Evolutionary conservation across 2,797 vertebrate genomes (phyloP).

Genomic region (Mallotus villosus): DNA sequence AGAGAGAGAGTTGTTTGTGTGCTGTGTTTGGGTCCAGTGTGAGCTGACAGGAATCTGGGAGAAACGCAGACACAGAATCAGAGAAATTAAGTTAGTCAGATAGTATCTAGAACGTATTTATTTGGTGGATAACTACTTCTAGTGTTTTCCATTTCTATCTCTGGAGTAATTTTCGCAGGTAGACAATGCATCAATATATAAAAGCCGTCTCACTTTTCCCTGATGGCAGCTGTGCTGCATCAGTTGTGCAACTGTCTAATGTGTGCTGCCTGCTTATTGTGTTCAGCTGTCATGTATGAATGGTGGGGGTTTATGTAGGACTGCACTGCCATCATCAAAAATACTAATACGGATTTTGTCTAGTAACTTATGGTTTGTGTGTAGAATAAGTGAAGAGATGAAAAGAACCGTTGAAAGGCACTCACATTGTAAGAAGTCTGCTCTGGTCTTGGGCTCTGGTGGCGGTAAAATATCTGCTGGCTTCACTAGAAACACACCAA

Average conservation of each 20-base stretch:
- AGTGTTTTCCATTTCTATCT: too few relatives aligned
- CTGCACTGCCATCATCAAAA: too few relatives aligned
- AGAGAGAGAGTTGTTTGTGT: constrained; percentile 9
- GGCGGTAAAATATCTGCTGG: background rate
- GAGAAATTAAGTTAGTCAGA: background rate
- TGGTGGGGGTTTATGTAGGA: too few relatives aligned
- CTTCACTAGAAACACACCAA: constrained; percentile 8
- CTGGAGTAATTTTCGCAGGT: background rate
- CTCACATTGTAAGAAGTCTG: constrained; percentile 30
- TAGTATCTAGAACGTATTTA: too few relatives aligned
- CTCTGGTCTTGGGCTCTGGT: constrained; percentile 21
- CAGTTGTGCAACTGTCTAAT: too few relatives aligned
- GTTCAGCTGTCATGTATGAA: too few relatives aligned
- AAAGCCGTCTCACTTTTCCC: too few relatives aligned
- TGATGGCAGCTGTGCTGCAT: too few relatives aligned
- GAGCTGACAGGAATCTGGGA: constrained; percentile 31
- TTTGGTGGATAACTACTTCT: too few relatives aligned
- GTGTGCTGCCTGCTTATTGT: too few relatives aligned
- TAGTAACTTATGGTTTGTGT: background rate
- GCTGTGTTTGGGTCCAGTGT: constrained; percentile 36
- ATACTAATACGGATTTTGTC: too few relatives aligned
- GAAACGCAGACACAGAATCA: background rate
- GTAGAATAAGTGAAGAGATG: background rate
- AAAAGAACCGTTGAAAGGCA: background rate
- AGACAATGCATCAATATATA: too few relatives aligned